Conservation (phyloP, 92 coral and sea anemone species). For the Pocillopora meandrina region DNA sequence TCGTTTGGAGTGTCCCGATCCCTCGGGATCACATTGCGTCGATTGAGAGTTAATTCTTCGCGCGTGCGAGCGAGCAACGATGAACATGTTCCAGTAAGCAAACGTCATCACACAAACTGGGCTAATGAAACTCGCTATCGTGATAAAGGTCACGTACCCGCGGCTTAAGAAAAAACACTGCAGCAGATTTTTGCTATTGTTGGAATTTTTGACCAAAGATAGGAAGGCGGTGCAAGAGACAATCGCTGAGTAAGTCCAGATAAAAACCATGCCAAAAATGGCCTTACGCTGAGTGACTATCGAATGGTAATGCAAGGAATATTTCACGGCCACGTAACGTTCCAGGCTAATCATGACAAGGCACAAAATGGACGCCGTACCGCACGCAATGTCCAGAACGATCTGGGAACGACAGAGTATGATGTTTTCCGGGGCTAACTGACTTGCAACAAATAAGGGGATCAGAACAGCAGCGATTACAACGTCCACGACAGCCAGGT, state of each 20-base stretch:
- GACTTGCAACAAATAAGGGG: constrained; percentile 74
- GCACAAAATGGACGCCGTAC: constrained; percentile 84
- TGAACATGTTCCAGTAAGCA: constrained; percentile 78
- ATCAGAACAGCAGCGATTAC: constrained; percentile 68
- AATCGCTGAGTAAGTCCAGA: constrained; percentile 82
- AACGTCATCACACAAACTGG: constrained; percentile 75
- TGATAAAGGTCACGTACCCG: constrained; percentile 67
- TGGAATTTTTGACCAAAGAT: constrained; percentile 43
- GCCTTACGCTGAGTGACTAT: constrained; percentile 77
- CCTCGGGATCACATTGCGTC: constrained; percentile 3
- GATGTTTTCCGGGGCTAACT: constrained; percentile 43
- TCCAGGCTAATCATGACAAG: constrained; percentile 85
- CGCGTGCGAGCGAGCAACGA: constrained; percentile 77
- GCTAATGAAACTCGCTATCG: constrained; percentile 75
- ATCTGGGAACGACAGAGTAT: constrained; percentile 66
- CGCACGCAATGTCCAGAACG: constrained; percentile 80
- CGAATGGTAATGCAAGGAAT: constrained; percentile 78
- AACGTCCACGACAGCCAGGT: constrained; percentile 84
- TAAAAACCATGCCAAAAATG: constrained; percentile 49
- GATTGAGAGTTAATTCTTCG: constrained; percentile 63
- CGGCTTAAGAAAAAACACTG: constrained; percentile 79
- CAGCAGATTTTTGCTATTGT: constrained; percentile 25
- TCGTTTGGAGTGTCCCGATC: constrained; percentile 22
- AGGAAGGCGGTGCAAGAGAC: constrained; percentile 66
- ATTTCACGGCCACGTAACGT: constrained; percentile 85